phyloP scores from a whole-genome alignment of 1,140 invertebrate species.

The Stratiolaelaps scimitus region DNA sequence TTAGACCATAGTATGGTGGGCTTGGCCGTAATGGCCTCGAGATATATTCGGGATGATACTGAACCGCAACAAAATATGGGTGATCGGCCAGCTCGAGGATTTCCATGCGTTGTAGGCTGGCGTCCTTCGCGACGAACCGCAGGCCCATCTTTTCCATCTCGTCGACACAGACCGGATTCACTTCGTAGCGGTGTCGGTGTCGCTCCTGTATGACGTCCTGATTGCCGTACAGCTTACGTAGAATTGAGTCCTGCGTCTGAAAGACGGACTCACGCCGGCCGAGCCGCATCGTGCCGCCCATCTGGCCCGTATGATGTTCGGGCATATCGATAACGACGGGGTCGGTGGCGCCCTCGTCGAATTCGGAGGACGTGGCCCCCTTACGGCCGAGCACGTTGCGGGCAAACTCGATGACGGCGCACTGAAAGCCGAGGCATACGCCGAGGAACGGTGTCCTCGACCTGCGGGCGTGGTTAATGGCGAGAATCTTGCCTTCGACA shows the following conservation, averaged over 20 bases:
- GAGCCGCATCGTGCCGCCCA: conserved; percentile 96
- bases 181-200: conserved; percentile 85
- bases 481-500: conserved; percentile 88
- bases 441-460: conserved; percentile 83
- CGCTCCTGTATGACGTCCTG: conserved; percentile 73
- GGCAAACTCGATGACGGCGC: conserved; percentile 92
- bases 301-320: conserved; percentile 78
- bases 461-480: conserved; percentile 78
- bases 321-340: conserved; percentile 96
- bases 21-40: conserved; percentile 83
- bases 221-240: conserved; percentile 74
- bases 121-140: conserved; percentile 68
- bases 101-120: conserved; percentile 63
- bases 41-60: conserved; percentile 96
- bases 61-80: conserved; percentile 85
- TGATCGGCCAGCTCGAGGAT: conserved; percentile 57
- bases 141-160: conserved; percentile 67
- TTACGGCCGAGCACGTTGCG: conserved; percentile 60
- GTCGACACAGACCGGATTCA: conserved; percentile 73
- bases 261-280: conserved; percentile 81
- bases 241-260: conserved; percentile 48
- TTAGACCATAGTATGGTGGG: conserved; percentile 84
- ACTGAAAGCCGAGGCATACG: conserved; percentile 92
- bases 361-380: conserved; percentile 50
- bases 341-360: conserved; percentile 55